Conservation (phyloP, 1,140 invertebrate species). For the Plectus sambesii region DNA sequence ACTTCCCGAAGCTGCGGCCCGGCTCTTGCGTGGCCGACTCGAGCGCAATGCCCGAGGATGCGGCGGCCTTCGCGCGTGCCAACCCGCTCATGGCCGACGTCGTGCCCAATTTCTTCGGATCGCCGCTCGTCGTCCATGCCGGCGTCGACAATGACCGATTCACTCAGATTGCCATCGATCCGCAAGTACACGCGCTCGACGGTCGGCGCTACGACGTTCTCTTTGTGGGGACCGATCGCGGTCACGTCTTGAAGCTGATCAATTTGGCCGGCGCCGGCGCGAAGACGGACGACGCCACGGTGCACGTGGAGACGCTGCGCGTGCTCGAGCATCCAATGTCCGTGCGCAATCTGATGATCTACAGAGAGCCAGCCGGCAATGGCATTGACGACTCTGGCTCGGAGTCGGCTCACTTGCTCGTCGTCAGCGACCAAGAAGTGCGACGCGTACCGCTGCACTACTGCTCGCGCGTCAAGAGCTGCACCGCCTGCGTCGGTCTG, state of each 20-base stretch:
- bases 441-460: constrained; percentile 70
- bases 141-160: constrained; percentile 31
- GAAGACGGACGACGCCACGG: no score
- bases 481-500: constrained; percentile 68
- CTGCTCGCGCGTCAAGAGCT: constrained; percentile 53
- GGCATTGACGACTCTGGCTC: no score
- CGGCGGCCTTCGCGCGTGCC: constrained; percentile 20
- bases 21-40: constrained; percentile 13
- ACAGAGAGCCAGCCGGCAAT: no score
- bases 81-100: constrained; percentile 28
- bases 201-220: constrained; percentile 26
- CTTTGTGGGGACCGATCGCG: constrained; percentile 33
- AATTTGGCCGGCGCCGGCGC: no score
- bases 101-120: constrained; percentile 29
- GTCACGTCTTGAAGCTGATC: constrained; percentile 32
- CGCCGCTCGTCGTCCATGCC: constrained; percentile 29
- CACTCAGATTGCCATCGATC: constrained; percentile 28
- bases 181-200: constrained; percentile 21
- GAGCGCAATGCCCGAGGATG: constrained; percentile 21
- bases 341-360: no score
- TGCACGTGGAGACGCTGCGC: no score
- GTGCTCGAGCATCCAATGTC: no score
- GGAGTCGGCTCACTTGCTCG: no score
- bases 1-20: constrained; percentile 14
- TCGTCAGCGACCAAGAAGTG: no score